A percentile compares a stretch with the other conserved stretches of the same genome.
Conservation (phyloP, 2,113 vertebrate genomes). For the Amphiprion ocellaris region DNA sequence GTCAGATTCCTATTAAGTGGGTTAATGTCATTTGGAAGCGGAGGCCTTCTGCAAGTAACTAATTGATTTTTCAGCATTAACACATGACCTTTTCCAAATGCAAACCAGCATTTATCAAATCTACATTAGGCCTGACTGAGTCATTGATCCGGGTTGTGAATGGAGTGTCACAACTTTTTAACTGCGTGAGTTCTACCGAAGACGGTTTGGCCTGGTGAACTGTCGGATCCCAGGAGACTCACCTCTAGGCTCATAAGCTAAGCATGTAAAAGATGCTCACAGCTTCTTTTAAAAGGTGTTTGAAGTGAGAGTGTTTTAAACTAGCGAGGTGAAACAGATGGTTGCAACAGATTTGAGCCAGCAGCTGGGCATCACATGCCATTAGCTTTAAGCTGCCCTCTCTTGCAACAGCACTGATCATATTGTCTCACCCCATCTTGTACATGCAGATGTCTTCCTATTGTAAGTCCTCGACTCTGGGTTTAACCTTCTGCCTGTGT, state of each 20-base stretch:
- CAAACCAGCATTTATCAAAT: constrained; percentile 67
- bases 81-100: constrained; percentile 57
- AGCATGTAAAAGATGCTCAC: constrained; percentile 19
- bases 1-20: neutral
- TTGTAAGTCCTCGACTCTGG: constrained; percentile 3
- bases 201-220: constrained; percentile 27
- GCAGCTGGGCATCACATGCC: constrained; percentile 74
- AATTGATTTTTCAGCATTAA: constrained; percentile 49
- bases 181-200: constrained; percentile 25
- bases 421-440: constrained; percentile 53
- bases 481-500: constrained; percentile 19
- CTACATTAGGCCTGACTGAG: constrained; percentile 47
- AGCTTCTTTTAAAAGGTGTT: constrained; percentile 37
- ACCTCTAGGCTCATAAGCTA: constrained; percentile 13
- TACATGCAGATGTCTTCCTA: constrained; percentile 52
- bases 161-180: constrained; percentile 53
- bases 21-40: constrained; percentile 10
- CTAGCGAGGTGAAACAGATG: constrained; percentile 70
- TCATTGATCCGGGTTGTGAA: constrained; percentile 48
- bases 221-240: constrained; percentile 35
- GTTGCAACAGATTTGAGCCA: constrained; percentile 68
- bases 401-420: constrained; percentile 47
- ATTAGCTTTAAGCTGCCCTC: constrained; percentile 70
- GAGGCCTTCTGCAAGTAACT: constrained; percentile 25
- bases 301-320: constrained; percentile 55